Evolutionary conservation across 1,140 invertebrate genomes (phyloP).

Genomic region (Cepaea nemoralis): DNA sequence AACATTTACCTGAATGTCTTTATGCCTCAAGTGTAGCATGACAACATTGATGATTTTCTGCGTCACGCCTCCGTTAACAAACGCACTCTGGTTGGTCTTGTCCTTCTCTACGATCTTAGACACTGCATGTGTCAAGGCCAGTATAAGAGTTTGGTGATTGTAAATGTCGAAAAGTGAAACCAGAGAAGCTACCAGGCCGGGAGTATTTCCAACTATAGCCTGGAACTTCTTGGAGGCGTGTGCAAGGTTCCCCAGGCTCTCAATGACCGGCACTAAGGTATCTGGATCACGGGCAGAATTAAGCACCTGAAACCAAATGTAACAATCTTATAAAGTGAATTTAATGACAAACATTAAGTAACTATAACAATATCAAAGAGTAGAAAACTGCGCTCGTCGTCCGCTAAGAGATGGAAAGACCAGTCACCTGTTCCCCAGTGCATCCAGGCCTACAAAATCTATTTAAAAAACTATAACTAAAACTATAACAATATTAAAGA

Average conservation of each 20-base stretch:
- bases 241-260: constrained; percentile 62
- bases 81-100: constrained; percentile 61
- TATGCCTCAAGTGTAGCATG: constrained; percentile 35
- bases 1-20: constrained; percentile 34
- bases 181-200: constrained; percentile 52
- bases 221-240: constrained; percentile 53
- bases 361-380: no score
- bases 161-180: constrained; percentile 59
- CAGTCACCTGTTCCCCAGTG: no score
- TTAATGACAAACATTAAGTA: no score
- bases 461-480: no score
- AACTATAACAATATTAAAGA: no score
- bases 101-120: constrained; percentile 57
- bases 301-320: constrained; percentile 52
- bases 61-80: constrained; percentile 62
- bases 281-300: constrained; percentile 59
- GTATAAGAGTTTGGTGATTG: constrained; percentile 54
- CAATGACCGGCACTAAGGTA: constrained; percentile 60
- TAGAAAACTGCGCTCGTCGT: no score
- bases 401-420: no score
- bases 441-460: no score
- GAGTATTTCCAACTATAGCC: constrained; percentile 51
- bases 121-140: constrained; percentile 60
- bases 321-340: neutral
- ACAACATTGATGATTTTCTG: constrained; percentile 53